Conservation (phyloP, 2,888 invertebrate genomes). For the Eilema griseolum region DNA sequence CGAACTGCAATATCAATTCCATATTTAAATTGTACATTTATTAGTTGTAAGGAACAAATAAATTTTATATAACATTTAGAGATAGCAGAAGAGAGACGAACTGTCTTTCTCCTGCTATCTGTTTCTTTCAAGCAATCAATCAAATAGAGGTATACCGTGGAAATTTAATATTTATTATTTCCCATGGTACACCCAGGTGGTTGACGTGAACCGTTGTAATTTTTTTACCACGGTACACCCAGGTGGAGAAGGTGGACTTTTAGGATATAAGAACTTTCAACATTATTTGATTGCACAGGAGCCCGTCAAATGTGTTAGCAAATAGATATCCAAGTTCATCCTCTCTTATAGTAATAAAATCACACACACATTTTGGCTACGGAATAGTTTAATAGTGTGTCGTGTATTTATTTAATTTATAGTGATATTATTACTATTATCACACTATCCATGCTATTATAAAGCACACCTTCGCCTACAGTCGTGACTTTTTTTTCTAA, state of each 20-base stretch:
- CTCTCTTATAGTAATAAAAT: neutral
- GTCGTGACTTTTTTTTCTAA: neutral
- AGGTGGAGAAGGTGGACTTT: neutral
- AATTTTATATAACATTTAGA: neutral
- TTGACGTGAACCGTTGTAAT: too few species aligned
- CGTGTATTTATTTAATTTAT: neutral
- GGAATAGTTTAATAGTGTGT: neutral
- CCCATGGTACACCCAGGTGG: too few species aligned
- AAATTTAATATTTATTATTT: too few species aligned
- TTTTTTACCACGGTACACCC: too few species aligned
- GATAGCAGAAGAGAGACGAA: too few species aligned
- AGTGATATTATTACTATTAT: neutral
- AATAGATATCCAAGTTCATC: neutral
- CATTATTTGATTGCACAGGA: neutral
- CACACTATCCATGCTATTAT: neutral
- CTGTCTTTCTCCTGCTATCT: too few species aligned
- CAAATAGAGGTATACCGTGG: too few species aligned
- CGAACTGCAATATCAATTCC: slow-evolving; percentile 40
- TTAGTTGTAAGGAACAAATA: neutral
- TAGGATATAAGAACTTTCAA: neutral
- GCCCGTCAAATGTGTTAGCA: neutral
- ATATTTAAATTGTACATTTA: slow-evolving; percentile 27
- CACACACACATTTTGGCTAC: neutral
- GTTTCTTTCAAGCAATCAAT: too few species aligned
- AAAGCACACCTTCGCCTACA: neutral